phyloP scores from a whole-genome alignment of 2,113 vertebrate species.

The Cyanoderma ruficeps region DNA sequence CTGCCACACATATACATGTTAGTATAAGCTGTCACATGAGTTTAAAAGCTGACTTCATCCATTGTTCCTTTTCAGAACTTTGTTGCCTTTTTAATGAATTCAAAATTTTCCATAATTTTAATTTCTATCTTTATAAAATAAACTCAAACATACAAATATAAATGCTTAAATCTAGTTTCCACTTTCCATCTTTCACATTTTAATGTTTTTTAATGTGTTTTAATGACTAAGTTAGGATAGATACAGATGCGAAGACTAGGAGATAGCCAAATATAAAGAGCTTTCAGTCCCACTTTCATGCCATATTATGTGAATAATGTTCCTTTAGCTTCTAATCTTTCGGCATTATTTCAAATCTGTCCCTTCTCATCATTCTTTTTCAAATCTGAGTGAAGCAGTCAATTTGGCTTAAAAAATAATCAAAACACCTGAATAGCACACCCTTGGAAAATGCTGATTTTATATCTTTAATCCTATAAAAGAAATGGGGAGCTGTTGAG shows the following conservation, averaged over 20 bases:
- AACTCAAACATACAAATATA: neutral
- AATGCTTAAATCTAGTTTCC: neutral
- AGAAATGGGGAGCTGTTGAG: accelerated
- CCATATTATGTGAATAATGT: neutral
- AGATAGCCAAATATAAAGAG: neutral
- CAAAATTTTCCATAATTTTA: neutral
- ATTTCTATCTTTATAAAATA: neutral
- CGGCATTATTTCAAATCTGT: neutral
- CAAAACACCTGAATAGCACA: neutral
- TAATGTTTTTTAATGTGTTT: neutral
- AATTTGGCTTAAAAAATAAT: neutral
- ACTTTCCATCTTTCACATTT: neutral
- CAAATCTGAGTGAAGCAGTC: neutral
- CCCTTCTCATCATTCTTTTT: neutral
- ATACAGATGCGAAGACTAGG: neutral
- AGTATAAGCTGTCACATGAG: neutral
- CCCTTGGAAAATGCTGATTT: neutral
- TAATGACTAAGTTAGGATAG: neutral
- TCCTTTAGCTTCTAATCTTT: neutral
- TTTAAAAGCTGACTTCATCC: neutral
- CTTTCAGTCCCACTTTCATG: neutral
- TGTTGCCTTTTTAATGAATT: neutral
- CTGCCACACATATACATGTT: too few relatives aligned
- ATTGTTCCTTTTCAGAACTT: neutral
- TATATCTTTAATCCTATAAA: neutral